Evolutionary conservation across 2,113 vertebrate species (phyloP).

Genomic region (Caretta caretta): DNA sequence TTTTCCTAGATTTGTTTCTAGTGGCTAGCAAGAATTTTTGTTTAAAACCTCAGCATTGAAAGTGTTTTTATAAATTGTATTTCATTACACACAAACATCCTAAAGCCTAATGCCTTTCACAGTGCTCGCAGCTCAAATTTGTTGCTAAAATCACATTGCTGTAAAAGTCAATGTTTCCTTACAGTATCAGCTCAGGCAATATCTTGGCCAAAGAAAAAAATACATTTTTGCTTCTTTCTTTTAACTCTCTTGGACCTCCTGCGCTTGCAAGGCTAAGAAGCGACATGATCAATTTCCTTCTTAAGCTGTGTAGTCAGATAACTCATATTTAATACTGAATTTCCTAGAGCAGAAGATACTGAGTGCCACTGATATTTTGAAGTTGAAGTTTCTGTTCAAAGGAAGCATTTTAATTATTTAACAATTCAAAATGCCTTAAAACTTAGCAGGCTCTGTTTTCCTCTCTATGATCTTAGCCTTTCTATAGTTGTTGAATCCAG

Average conservation of each 20-base stretch:
- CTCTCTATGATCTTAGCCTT: neutral
- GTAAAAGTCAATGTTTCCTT: neutral
- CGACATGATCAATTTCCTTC: slow-evolving; percentile 3
- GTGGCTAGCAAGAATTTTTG: neutral
- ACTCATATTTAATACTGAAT: neutral
- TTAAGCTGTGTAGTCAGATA: slow-evolving; percentile 5
- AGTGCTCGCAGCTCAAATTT: neutral
- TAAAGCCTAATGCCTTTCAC: neutral
- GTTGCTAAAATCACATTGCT: slow-evolving; percentile 3
- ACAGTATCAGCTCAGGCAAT: neutral
- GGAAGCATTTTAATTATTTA: slow-evolving; percentile 12
- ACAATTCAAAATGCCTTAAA: neutral
- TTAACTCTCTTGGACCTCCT: neutral
- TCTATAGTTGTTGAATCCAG: neutral
- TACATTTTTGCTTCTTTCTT: slow-evolving; percentile 24
- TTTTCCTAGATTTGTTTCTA: neutral
- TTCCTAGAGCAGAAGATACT: neutral
- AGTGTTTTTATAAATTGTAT: neutral
- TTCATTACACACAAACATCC: neutral
- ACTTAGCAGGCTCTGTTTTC: neutral
- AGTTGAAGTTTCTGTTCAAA: slow-evolving; percentile 13
- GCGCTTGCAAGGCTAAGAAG: slow-evolving; percentile 4
- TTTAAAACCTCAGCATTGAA: neutral
- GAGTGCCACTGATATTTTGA: neutral
- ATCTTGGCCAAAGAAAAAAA: neutral